These are phyloP conservation scores for Gerris lacustris DNA, from an alignment of 2,888 invertebrate genomes.

Conservation along the genomic window DNA sequence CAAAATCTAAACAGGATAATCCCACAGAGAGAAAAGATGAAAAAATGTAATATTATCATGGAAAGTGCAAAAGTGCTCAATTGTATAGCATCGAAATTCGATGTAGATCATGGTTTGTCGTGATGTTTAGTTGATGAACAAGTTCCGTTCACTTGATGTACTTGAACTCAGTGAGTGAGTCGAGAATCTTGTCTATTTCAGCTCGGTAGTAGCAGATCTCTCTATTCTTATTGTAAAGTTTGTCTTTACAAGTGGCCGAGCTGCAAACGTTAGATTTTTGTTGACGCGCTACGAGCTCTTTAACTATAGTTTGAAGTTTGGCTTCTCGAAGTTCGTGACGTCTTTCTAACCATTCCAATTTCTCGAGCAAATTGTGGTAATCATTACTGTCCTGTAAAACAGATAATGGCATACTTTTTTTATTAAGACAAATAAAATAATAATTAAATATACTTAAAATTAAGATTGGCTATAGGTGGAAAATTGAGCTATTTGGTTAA, in stretches of 20 bases:
- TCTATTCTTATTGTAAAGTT: constrained; percentile 30
- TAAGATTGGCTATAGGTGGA: background rate
- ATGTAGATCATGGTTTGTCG: no score
- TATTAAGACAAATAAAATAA: background rate
- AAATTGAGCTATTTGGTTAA: no score
- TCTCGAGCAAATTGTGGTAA: constrained; percentile 29
- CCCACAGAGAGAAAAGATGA: no score
- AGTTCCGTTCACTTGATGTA: background rate
- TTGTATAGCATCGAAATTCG: no score
- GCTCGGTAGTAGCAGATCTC: constrained; percentile 31
- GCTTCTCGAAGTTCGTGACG: constrained; percentile 41
- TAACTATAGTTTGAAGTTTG: constrained; percentile 39
- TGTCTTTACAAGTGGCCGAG: constrained; percentile 26
- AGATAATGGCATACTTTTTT: background rate
- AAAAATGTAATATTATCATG: no score
- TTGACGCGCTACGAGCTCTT: constrained; percentile 35
- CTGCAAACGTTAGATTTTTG: constrained; percentile 22
- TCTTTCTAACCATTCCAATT: constrained; percentile 39
- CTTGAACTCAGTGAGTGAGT: constrained; percentile 28
- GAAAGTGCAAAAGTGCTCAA: no score
- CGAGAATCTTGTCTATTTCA: constrained; percentile 31
- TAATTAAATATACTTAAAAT: background rate
- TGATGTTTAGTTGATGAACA: no score
- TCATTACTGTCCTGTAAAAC: constrained; percentile 27
- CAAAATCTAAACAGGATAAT: no score